Conservation (phyloP, 64 coral and sea anemone species). For the Pachyseris speciosa region DNA sequence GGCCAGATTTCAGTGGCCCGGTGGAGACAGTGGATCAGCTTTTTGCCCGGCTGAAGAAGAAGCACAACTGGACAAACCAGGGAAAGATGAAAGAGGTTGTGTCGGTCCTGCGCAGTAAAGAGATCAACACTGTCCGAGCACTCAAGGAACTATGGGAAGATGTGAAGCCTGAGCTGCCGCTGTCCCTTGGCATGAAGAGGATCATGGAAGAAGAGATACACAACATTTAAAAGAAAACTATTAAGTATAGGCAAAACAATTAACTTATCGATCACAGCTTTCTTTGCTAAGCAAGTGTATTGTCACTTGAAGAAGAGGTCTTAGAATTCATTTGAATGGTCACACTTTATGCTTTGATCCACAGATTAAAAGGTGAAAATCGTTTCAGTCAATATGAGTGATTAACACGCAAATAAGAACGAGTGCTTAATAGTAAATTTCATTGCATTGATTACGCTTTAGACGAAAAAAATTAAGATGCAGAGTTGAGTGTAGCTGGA, state of each 20-base stretch:
- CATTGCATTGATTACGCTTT: too few relatives aligned
- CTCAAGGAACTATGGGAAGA: conserved; percentile 81
- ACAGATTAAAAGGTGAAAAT: too few relatives aligned
- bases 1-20: background rate
- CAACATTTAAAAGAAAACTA: background rate
- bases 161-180: conserved; percentile 47
- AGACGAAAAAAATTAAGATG: too few relatives aligned
- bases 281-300: too few relatives aligned
- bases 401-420: too few relatives aligned
- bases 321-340: too few relatives aligned
- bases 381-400: too few relatives aligned
- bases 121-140: conserved; percentile 48
- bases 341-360: too few relatives aligned
- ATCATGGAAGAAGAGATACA: conserved; percentile 56
- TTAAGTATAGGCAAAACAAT: background rate
- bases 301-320: too few relatives aligned
- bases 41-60: conserved; percentile 30
- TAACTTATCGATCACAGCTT: background rate
- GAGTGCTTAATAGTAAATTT: too few relatives aligned
- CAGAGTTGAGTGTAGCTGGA: too few relatives aligned
- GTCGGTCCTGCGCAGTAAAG: conserved; percentile 34
- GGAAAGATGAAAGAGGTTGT: background rate
- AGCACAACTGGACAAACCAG: conserved; percentile 45
- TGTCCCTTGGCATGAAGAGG: conserved; percentile 70
- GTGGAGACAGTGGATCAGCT: conserved; percentile 50